Conservation (phyloP, 2,888 invertebrate species). For the Drosophila tripunctata region DNA sequence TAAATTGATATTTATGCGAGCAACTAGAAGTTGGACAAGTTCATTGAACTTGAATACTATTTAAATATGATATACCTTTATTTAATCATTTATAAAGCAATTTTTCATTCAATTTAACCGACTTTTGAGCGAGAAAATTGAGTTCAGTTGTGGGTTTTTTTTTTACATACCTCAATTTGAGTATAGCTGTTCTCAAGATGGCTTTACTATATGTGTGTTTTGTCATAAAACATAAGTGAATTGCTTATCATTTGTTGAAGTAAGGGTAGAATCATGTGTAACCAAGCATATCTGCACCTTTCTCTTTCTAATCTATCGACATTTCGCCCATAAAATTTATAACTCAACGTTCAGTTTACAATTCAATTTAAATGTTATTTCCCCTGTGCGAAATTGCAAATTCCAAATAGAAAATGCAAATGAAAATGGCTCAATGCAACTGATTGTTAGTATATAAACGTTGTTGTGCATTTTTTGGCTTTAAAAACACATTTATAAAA, state of each 20-base stretch:
- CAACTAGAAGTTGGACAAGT: constrained; percentile 33
- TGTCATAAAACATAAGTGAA: background rate
- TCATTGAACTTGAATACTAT: constrained; percentile 31
- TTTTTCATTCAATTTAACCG: background rate
- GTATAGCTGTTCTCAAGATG: too few relatives aligned
- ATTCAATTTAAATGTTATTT: constrained; percentile 76
- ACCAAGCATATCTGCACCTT: background rate
- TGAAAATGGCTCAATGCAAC: constrained; percentile 3
- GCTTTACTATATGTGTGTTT: too few relatives aligned
- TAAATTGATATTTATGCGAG: constrained; percentile 31
- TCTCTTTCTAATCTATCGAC: constrained; percentile 2
- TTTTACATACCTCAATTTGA: too few relatives aligned
- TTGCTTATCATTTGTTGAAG: background rate
- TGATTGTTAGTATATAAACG: background rate
- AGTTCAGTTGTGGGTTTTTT: too few relatives aligned
- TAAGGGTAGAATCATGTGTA: too few relatives aligned
- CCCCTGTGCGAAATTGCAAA: constrained; percentile 63
- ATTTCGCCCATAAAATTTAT: constrained; percentile 34
- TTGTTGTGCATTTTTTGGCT: too few relatives aligned
- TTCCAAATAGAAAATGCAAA: constrained; percentile 30
- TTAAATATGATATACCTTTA: background rate
- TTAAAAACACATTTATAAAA: too few relatives aligned
- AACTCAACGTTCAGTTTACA: constrained; percentile 61
- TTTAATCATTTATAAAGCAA: background rate
- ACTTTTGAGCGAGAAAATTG: too few relatives aligned